Base-by-base conservation (phyloP, 2,888 invertebrate species). In the Pachycephus smyrnensis region DNA sequence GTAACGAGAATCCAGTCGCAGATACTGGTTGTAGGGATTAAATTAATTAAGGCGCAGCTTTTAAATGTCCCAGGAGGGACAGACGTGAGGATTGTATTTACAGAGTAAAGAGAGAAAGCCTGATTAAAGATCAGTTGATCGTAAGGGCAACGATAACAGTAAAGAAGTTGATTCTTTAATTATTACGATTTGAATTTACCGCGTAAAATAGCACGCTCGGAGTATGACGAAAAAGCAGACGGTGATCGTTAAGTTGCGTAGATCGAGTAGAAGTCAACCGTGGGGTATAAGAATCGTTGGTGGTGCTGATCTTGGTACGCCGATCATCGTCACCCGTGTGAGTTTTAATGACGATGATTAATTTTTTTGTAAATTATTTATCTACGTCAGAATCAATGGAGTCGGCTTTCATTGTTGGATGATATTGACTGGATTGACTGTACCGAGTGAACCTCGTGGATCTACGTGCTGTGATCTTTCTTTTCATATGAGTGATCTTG, bases 231-330 rank as follows among this genome's bases (percentile, higher is more conserved):
- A 94, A 92, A 93, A 95, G 91, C 96, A 96, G 91, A 95, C 96
- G 90, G 94, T 96, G 91, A 94, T 95, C 88, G 94, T 97, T 89
- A 94, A 94, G 84, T 94, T 97, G 88, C 94, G 93, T 87, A 94
- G 97, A 85, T 95, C 95, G 88, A 94, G 94, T 88, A 93, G 94
- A 85, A 94, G 94, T 85, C 94, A 95, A 88, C 95, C 95, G 89
- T 97, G 97, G 97, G 97, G 97, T 80, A 96, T 97, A 88, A 95
- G 97, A 87, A 94, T 97, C 86, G 96, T 96, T 84, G 97, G 97
- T 86, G 97, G 97, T 86, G 94, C 96, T 84, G 97, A 97, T 93
- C 94, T 97, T 88, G 95, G 96, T 89, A 95, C 96, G 76, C 97
- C 97, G 82, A 94, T 98, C 90, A 95, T 97, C 92, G 95, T 98